These are phyloP conservation scores for Apostichopus japonicus DNA, from an alignment of 35 echinoderm and acorn worm species.

Conservation along the genomic window DNA sequence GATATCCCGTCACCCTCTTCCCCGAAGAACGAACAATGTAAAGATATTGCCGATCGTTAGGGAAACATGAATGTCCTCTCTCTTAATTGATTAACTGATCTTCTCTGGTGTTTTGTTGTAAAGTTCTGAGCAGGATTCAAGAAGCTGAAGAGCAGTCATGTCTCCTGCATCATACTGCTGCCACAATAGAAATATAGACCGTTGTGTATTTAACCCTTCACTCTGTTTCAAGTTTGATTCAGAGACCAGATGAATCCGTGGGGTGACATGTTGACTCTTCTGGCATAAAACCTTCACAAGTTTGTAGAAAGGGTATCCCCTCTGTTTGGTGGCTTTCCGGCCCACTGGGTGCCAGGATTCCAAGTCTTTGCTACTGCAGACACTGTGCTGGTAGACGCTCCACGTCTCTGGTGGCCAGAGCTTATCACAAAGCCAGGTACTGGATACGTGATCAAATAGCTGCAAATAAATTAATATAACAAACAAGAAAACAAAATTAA, in stretches of 20 bases:
- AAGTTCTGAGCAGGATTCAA: neutral
- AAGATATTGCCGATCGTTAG: too few species aligned
- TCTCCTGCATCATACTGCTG: neutral
- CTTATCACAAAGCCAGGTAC: conserved; percentile 7
- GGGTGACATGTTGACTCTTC: neutral
- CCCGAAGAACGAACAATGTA: too few species aligned
- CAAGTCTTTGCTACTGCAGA: neutral
- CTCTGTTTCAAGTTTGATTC: neutral
- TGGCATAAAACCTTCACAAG: neutral
- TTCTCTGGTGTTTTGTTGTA: neutral
- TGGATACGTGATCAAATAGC: neutral
- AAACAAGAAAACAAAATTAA: too few species aligned
- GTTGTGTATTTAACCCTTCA: neutral
- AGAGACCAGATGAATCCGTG: neutral
- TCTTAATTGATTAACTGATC: too few species aligned
- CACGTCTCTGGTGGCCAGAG: neutral
- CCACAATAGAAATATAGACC: neutral
- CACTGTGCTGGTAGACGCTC: neutral
- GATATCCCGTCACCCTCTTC: too few species aligned
- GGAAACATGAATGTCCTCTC: too few species aligned
- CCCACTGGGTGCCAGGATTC: neutral
- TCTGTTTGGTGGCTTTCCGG: neutral
- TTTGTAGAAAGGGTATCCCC: neutral
- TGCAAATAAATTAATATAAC: neutral
- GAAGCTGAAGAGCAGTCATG: neutral